A percentile compares a stretch with the other conserved stretches of the same genome.
Evolutionary conservation across 2,113 vertebrate species (phyloP).

Genomic region (Cynopterus brachyotis): DNA sequence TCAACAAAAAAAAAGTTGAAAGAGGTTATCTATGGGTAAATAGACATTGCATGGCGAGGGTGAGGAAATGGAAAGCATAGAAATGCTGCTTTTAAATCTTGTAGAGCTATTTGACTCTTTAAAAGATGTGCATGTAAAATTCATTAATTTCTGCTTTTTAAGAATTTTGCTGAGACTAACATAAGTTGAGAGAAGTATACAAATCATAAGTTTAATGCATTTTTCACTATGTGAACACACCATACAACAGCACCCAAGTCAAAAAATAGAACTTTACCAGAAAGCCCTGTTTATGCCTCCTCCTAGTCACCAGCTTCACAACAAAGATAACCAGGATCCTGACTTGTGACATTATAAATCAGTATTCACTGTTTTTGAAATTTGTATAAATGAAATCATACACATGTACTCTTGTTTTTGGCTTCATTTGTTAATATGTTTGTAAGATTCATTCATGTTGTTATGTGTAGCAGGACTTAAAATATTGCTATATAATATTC

Average conservation of each 20-base stretch:
- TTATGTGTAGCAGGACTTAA: neutral
- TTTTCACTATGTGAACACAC: neutral
- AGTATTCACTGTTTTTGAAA: neutral
- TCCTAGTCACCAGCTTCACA: neutral
- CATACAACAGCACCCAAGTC: neutral
- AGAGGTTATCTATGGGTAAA: neutral
- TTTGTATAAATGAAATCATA: neutral
- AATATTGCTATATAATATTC: neutral
- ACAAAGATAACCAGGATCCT: neutral
- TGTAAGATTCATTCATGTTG: neutral
- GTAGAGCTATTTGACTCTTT: neutral
- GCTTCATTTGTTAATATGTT: neutral
- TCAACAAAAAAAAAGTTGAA: neutral
- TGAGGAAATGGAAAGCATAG: neutral
- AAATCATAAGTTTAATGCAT: neutral
- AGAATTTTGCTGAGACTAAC: neutral
- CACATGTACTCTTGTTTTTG: neutral
- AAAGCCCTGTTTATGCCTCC: neutral
- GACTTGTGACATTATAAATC: neutral
- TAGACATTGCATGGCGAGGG: neutral
- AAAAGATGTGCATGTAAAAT: slow-evolving; percentile 31
- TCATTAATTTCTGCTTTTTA: neutral
- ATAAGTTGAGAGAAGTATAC: neutral
- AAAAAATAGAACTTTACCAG: neutral
- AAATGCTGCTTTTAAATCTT: neutral